These are phyloP conservation scores for Peucedramus taeniatus DNA, from an alignment of 2,113 vertebrate species.

Conservation along the genomic window DNA sequence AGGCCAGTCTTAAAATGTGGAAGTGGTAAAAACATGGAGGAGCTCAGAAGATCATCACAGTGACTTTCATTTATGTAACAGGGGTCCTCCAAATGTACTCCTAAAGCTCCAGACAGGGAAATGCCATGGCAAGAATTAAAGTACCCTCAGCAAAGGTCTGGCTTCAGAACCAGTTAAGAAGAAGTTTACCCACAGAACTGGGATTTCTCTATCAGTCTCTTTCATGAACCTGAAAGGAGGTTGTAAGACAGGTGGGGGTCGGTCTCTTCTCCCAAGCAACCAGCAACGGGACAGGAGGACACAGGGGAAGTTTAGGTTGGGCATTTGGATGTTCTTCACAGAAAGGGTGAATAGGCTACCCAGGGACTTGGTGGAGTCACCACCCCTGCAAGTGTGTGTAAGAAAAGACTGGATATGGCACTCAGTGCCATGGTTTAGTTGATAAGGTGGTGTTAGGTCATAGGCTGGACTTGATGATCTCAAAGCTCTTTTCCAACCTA, in stretches of 20 bases:
- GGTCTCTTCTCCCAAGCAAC: background rate
- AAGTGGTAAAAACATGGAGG: background rate
- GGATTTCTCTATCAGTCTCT: background rate
- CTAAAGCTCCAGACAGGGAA: background rate
- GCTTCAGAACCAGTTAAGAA: background rate
- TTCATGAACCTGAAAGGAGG: background rate
- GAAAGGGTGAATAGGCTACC: background rate
- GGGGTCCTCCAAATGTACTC: background rate
- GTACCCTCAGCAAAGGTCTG: background rate
- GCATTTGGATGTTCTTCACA: background rate
- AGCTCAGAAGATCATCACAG: background rate
- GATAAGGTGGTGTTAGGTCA: background rate
- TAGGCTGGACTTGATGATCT: background rate
- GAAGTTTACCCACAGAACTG: background rate
- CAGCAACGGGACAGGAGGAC: background rate
- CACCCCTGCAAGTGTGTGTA: too few species aligned
- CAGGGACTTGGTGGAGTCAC: background rate
- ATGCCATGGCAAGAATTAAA: background rate
- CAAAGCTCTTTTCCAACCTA: background rate
- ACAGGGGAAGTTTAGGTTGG: background rate
- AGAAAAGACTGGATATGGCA: background rate
- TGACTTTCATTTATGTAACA: background rate
- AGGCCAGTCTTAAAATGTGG: background rate
- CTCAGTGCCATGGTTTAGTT: background rate
- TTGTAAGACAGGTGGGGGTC: rapidly evolving